Conservation (phyloP, 2,113 vertebrate genomes). For the Charina bottae region DNA sequence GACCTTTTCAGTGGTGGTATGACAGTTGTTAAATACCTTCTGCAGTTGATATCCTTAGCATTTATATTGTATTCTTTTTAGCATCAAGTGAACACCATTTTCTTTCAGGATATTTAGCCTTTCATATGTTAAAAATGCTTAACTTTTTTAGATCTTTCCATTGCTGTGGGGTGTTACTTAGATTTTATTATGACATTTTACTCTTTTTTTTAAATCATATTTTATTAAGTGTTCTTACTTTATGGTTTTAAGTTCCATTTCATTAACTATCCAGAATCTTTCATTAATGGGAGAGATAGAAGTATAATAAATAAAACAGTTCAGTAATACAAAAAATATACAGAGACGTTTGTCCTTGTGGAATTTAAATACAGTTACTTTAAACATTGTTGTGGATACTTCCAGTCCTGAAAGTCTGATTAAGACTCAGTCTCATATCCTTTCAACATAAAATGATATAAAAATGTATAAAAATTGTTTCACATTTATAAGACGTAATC, state of each 20-base stretch:
- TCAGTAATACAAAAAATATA: background rate
- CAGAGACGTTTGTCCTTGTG: background rate
- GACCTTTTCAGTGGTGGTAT: background rate
- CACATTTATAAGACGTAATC: background rate
- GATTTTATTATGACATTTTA: background rate
- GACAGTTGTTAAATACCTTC: background rate
- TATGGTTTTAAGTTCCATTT: background rate
- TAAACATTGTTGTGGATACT: background rate
- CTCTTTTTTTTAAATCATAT: background rate
- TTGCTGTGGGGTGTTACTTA: background rate
- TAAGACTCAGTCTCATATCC: too few species aligned
- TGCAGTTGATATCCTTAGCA: background rate
- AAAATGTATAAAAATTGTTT: background rate
- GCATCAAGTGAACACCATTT: background rate
- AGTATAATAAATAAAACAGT: background rate
- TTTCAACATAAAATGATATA: background rate
- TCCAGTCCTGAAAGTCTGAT: background rate
- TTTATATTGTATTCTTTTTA: background rate
- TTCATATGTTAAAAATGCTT: background rate
- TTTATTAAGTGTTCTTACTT: background rate
- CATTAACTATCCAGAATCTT: background rate
- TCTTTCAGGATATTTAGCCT: background rate
- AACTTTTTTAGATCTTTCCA: background rate
- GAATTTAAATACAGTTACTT: background rate
- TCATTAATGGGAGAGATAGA: background rate